Evolutionary conservation across 2,797 vertebrate species (phyloP).

Genomic region (Liparis tanakae): DNA sequence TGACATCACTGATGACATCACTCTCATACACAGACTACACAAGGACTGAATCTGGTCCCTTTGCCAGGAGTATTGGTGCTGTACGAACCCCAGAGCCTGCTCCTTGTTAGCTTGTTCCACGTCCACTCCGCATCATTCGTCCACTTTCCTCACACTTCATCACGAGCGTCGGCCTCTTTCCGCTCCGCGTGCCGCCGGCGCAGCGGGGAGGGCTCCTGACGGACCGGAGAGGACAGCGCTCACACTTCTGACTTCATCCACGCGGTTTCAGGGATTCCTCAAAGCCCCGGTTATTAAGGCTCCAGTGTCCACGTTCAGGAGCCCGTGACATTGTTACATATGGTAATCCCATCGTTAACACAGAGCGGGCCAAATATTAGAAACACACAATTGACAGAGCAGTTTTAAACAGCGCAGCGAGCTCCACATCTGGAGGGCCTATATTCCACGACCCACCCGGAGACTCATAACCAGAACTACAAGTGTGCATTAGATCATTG

Average conservation of each 20-base stretch:
- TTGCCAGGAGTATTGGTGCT: slow-evolving; percentile 6
- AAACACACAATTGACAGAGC: slow-evolving; percentile 19
- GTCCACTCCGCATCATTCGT: slow-evolving; percentile 64
- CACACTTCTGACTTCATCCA: slow-evolving; percentile 17
- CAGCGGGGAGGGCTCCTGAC: slow-evolving; percentile 37
- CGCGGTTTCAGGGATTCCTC: slow-evolving; percentile 9
- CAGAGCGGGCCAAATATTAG: slow-evolving; percentile 18
- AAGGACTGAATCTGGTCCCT: slow-evolving; percentile 15
- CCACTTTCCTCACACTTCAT: slow-evolving; percentile 67
- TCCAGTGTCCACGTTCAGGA: slow-evolving; percentile 1
- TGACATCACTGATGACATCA: no score
- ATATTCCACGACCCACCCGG: slow-evolving; percentile 56
- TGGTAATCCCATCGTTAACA: neutral
- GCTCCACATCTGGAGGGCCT: slow-evolving; percentile 52
- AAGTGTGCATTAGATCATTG: slow-evolving; percentile 57
- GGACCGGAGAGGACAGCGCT: slow-evolving; percentile 24
- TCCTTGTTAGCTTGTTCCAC: slow-evolving; percentile 45
- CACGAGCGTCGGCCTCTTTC: slow-evolving; percentile 47
- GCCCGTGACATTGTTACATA: slow-evolving; percentile 12
- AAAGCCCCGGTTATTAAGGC: neutral
- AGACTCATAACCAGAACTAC: slow-evolving; percentile 46
- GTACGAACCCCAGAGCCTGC: slow-evolving; percentile 34
- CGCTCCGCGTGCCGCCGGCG: slow-evolving; percentile 44
- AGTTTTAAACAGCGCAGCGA: slow-evolving; percentile 13
- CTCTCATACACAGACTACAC: slow-evolving; percentile 17